Base-by-base conservation (phyloP, 2,888 invertebrate genomes). In the Coenonympha arcania region DNA sequence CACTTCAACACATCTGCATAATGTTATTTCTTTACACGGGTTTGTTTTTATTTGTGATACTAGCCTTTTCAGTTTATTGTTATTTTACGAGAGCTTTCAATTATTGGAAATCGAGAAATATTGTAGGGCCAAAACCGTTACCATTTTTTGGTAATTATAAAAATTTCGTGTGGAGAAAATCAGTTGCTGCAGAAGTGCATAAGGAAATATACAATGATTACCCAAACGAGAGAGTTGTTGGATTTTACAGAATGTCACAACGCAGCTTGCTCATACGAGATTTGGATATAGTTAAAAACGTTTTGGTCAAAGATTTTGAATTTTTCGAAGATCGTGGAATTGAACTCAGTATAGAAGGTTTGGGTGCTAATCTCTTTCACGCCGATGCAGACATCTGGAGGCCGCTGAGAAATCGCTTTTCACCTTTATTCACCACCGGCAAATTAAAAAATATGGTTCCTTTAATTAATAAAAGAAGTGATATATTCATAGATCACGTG, bases 221-320 rank as follows among this genome's bases (percentile, higher is more conserved):
- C 42, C 69, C 71, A 0, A 58, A 73, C 3, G 77, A 76, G 53
- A 76, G 74, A 60, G 59, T 75, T 0, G 67, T 79, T 1, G 79
- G 79, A 1, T 6, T 76, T 0, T 79, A 67, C 22, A 68, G 71
- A 50, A 67, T 73, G 63, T 70, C 69, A 0, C 64, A 64, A 3
- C 78, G 76, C 0, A 57, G 60, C 31, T 33, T 79, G 9, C 33
- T 78, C 2, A 50, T 80, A 9, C 59, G 71, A 11, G 79, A 80
- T 52, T 59, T 74, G 16, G 77, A 80, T 6, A 3, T 22, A 13
- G 11, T 20, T 19, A 22, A 37, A 8, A 37, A 6, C 1, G 6
- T 20, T 9, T n/a, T 19, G 1, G n/a, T 36, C 4, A 20, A 22
- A 37, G 37, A 37, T 22, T 37, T 37, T 22, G 9, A 75, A 8